These are phyloP conservation scores for Martes martes DNA, from an alignment of 2,113 vertebrate genomes.

Conservation along the genomic window DNA sequence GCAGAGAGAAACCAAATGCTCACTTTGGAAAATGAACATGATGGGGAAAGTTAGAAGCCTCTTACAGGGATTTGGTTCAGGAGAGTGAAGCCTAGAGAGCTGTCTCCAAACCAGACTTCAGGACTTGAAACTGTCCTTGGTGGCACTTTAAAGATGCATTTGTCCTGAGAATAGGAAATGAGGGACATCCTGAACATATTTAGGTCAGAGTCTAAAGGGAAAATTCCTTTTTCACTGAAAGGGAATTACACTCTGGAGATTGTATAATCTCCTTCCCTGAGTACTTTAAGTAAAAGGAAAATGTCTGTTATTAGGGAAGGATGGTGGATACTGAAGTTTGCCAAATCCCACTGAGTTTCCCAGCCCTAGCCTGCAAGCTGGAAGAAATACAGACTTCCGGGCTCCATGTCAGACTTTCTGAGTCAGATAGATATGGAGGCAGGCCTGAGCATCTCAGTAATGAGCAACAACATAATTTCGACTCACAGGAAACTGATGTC, in stretches of 20 bases:
- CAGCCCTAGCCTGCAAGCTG: background rate
- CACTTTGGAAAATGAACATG: background rate
- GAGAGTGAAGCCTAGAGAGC: background rate
- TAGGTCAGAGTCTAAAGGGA: slow-evolving; percentile 10
- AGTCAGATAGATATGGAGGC: background rate
- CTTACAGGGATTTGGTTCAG: background rate
- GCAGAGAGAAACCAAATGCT: background rate
- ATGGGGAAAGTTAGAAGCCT: background rate
- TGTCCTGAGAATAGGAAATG: background rate
- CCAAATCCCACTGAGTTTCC: background rate
- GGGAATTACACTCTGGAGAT: background rate
- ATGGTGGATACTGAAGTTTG: background rate
- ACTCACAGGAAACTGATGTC: background rate
- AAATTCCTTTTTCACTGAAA: background rate
- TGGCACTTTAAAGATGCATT: slow-evolving; percentile 6
- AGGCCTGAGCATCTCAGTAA: background rate
- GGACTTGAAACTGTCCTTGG: background rate
- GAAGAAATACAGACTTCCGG: background rate
- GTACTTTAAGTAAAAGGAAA: background rate
- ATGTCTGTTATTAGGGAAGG: background rate
- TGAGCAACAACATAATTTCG: background rate
- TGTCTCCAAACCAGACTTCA: background rate
- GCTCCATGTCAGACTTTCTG: background rate
- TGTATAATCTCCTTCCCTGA: background rate
- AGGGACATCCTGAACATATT: background rate